phyloP scores from a whole-genome alignment of 2,888 invertebrate genomes.

The Eristalinus aeneus region DNA sequence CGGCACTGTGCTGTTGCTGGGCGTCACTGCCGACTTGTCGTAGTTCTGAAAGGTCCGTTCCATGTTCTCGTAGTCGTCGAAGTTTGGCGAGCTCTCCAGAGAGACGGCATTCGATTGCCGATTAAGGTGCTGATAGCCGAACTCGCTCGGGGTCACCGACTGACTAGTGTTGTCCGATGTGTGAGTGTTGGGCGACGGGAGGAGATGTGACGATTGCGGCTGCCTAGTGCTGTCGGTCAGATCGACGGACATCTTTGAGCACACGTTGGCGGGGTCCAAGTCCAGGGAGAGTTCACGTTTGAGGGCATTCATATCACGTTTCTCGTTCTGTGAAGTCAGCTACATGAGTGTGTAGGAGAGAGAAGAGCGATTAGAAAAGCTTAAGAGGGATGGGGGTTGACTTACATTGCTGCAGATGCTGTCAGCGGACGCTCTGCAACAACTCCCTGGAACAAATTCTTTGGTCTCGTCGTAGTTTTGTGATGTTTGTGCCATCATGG shows the following conservation, averaged over 20 bases:
- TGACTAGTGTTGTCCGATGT: conserved; percentile 80
- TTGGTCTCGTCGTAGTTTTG: conserved; percentile 71
- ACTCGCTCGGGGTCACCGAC: conserved; percentile 81
- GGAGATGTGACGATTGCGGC: conserved; percentile 71
- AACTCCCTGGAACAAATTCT: conserved; percentile 73
- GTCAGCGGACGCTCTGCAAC: conserved; percentile 77
- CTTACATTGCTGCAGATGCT: conserved; percentile 78
- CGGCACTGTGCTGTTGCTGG: conserved; percentile 76
- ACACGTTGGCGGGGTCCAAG: conserved; percentile 74
- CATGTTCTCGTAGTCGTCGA: conserved; percentile 78
- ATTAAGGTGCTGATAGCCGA: conserved; percentile 80
- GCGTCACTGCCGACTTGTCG: conserved; percentile 73
- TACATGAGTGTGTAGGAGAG: conserved; percentile 55
- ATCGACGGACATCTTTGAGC: conserved; percentile 74
- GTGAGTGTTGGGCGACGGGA: conserved; percentile 78
- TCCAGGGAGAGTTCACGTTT: conserved; percentile 80
- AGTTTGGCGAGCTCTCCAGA: conserved; percentile 79
- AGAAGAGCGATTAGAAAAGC: neutral
- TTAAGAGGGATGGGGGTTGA: neutral
- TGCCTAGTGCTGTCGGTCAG: conserved; percentile 72
- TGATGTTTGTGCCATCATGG: conserved; percentile 73
- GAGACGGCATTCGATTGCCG: conserved; percentile 80
- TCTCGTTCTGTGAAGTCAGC: conserved; percentile 74
- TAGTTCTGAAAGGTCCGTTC: conserved; percentile 72
- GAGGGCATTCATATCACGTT: conserved; percentile 79